phyloP scores from a whole-genome alignment of 2,888 invertebrate genomes.

The Phaedon cochleariae region DNA sequence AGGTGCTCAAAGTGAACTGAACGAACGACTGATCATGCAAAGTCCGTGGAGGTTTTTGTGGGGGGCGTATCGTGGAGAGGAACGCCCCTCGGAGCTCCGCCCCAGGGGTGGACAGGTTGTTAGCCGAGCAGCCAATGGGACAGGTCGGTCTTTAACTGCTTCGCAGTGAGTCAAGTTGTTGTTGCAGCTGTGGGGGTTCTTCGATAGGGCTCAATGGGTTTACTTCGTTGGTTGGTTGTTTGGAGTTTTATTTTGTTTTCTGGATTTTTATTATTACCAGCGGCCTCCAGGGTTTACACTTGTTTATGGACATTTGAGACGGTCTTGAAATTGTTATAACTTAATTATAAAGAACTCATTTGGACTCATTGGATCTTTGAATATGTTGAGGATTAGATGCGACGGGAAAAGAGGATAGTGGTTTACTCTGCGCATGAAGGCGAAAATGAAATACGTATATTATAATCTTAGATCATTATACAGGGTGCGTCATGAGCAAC shows the following conservation, averaged over 20 bases:
- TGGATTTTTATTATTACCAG: conserved; percentile 59
- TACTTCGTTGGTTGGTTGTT: conserved; percentile 41
- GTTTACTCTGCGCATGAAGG: no score
- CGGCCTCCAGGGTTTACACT: conserved; percentile 60
- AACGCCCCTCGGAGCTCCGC: conserved; percentile 40
- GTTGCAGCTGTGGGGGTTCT: conserved; percentile 10
- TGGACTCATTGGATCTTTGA: conserved; percentile 12
- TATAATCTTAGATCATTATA: no score
- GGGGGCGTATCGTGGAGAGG: conserved; percentile 36
- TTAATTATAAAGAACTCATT: conserved; percentile 54
- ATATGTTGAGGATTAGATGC: neutral
- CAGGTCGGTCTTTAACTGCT: conserved; percentile 47
- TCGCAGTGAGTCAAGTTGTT: conserved; percentile 39
- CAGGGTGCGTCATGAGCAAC: no score
- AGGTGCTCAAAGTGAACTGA: conserved; percentile 53
- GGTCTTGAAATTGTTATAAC: conserved; percentile 60
- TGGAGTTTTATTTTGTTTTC: conserved; percentile 56
- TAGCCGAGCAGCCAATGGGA: conserved; percentile 48
- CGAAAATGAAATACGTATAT: no score
- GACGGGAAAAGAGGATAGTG: neutral
- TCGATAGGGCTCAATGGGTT: neutral
- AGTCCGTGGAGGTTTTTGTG: conserved; percentile 34
- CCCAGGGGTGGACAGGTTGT: conserved; percentile 48
- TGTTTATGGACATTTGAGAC: conserved; percentile 60
- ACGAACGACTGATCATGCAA: conserved; percentile 47